Conservation (phyloP, 1,140 invertebrate genomes). For the Lutraria rhynchaena region DNA sequence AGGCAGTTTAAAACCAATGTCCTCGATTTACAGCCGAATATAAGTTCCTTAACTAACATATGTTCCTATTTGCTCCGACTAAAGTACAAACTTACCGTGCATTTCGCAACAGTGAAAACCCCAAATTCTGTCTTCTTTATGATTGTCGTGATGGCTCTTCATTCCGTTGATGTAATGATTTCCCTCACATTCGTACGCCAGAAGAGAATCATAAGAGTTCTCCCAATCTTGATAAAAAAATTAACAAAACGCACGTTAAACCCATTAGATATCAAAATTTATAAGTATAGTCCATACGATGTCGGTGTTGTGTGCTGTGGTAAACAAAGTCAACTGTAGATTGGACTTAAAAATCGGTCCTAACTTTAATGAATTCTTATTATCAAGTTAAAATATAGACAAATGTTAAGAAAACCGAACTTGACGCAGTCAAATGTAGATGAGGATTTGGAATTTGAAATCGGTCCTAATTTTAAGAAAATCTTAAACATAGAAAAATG, state of each 20-base stretch:
- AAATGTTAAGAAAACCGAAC: too few species aligned
- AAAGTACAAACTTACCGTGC: slow-evolving; percentile 38
- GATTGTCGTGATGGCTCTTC: slow-evolving; percentile 51
- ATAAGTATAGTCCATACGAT: neutral
- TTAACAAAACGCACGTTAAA: neutral
- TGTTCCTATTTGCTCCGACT: too few species aligned
- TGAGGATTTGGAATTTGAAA: too few species aligned
- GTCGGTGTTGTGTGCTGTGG: neutral
- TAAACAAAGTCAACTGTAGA: neutral
- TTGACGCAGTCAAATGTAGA: too few species aligned
- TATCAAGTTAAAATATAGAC: too few species aligned
- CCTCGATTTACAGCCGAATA: too few species aligned
- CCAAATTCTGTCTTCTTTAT: slow-evolving; percentile 34
- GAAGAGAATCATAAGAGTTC: slow-evolving; percentile 16
- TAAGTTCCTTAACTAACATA: too few species aligned
- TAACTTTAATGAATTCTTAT: too few species aligned
- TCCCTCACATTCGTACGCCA: slow-evolving; percentile 18
- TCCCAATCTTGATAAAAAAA: neutral
- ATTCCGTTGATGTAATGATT: slow-evolving; percentile 4
- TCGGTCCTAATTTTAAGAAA: neutral
- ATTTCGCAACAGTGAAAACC: slow-evolving; percentile 34
- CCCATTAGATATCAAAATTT: neutral
- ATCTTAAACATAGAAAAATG: too few species aligned
- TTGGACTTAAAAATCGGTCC: neutral
- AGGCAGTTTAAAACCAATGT: too few species aligned